These are phyloP conservation scores for Syrrhaptes paradoxus DNA, from an alignment of 2,113 vertebrate genomes.

Conservation along the genomic window DNA sequence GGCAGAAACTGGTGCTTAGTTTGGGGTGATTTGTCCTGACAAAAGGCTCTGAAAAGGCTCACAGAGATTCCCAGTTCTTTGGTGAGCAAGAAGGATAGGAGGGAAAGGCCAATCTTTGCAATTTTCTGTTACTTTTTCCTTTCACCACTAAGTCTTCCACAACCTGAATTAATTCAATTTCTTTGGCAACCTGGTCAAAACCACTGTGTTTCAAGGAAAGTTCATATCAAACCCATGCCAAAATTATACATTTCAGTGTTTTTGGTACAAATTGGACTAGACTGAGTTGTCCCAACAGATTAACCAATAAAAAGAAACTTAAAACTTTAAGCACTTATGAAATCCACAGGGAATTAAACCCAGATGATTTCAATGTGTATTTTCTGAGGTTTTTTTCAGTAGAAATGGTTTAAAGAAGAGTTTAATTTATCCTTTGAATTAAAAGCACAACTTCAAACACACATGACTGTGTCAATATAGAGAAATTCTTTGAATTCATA, in stretches of 20 bases:
- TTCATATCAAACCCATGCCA: not conserved
- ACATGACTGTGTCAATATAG: not conserved
- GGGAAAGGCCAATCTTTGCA: not conserved
- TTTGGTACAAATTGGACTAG: constrained; percentile 40
- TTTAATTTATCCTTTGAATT: not conserved
- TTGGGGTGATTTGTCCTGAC: not conserved
- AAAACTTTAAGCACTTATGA: not conserved
- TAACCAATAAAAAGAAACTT: constrained; percentile 25
- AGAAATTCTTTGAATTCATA: not conserved
- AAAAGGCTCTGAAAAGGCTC: not conserved
- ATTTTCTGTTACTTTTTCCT: not conserved
- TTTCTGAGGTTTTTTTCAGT: not conserved
- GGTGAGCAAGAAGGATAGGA: not conserved
- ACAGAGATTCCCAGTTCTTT: not conserved
- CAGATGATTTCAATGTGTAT: not conserved
- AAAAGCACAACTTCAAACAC: not conserved
- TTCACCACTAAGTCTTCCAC: not conserved
- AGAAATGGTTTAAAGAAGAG: not conserved
- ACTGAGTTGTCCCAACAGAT: not conserved
- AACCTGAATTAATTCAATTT: constrained; percentile 18
- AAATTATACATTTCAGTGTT: not conserved
- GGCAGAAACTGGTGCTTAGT: not conserved
- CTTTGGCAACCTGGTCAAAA: constrained; percentile 25
- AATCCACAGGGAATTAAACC: not conserved
- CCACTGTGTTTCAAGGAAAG: constrained; percentile 34